Evolutionary conservation across 2,797 vertebrate species (phyloP).

Genomic region (Helarctos malayanus): DNA sequence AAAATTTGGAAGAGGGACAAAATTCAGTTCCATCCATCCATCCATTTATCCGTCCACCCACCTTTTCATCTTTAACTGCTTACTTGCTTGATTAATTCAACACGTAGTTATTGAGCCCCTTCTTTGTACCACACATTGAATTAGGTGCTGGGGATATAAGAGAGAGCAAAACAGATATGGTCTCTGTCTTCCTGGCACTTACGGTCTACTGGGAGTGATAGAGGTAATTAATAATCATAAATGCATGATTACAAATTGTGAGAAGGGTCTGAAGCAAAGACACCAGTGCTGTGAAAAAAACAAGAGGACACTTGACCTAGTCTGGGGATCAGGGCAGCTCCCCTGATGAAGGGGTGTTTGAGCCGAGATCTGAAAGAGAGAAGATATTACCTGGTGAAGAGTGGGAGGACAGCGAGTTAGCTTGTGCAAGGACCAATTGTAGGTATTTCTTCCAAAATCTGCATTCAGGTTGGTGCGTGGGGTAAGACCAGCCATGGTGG

Average conservation of each 20-base stretch:
- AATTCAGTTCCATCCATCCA: background rate
- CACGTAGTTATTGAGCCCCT: background rate
- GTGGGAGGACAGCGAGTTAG: background rate
- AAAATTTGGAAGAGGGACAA: slow-evolving; percentile 5
- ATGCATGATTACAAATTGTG: background rate
- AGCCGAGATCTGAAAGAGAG: background rate
- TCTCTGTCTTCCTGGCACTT: background rate
- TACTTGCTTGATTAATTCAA: background rate
- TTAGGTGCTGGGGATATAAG: background rate
- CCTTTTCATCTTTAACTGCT: background rate
- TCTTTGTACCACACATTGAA: background rate
- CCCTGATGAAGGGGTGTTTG: background rate
- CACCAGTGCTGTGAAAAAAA: background rate
- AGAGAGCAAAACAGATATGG: background rate
- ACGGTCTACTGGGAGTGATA: background rate
- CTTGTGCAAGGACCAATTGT: background rate
- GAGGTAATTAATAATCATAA: background rate
- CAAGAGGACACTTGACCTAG: background rate
- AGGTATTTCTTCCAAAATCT: background rate
- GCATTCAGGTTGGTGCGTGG: background rate
- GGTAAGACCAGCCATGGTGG: background rate
- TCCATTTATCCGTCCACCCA: background rate
- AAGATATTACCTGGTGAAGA: background rate
- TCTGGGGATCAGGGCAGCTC: background rate
- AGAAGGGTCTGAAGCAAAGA: background rate